Conservation (phyloP, 2,888 invertebrate genomes). For the Panzeria rudis region DNA sequence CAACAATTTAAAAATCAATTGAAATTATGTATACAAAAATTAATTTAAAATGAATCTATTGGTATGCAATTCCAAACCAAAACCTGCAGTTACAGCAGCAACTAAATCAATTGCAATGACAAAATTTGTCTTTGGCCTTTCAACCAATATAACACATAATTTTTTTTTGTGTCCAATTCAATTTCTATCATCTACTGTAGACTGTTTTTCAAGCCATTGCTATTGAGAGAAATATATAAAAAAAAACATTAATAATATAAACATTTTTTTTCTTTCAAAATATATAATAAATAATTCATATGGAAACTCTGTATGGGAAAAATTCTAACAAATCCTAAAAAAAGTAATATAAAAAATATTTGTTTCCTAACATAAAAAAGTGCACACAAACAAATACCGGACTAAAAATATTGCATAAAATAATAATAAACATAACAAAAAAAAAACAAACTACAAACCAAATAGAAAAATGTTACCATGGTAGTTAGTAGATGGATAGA, state of each 20-base stretch:
- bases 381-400: slow-evolving; percentile 6
- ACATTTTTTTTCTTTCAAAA: slow-evolving; percentile 66
- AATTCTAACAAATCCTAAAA: slow-evolving; percentile 73
- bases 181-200: slow-evolving; percentile 35
- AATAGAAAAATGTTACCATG: slow-evolving; percentile 24
- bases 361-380: slow-evolving; percentile 31
- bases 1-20: slow-evolving; percentile 46
- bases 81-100: neutral
- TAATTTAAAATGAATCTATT: slow-evolving; percentile 39
- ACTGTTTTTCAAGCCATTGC: neutral
- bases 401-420: slow-evolving; percentile 14
- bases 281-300: slow-evolving; percentile 79
- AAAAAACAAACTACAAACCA: neutral
- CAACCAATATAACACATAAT: slow-evolving; percentile 3
- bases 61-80: slow-evolving; percentile 1
- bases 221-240: neutral
- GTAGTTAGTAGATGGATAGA: neutral
- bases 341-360: slow-evolving; percentile 8
- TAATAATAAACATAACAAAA: neutral
- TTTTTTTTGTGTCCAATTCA: neutral
- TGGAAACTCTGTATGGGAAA: slow-evolving; percentile 75
- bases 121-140: slow-evolving; percentile 32
- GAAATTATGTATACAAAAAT: slow-evolving; percentile 2
- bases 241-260: slow-evolving; percentile 78
- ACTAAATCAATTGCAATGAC: slow-evolving; percentile 1